Evolutionary conservation across 2,113 vertebrate genomes (phyloP).

Genomic region (Sorex araneus): DNA sequence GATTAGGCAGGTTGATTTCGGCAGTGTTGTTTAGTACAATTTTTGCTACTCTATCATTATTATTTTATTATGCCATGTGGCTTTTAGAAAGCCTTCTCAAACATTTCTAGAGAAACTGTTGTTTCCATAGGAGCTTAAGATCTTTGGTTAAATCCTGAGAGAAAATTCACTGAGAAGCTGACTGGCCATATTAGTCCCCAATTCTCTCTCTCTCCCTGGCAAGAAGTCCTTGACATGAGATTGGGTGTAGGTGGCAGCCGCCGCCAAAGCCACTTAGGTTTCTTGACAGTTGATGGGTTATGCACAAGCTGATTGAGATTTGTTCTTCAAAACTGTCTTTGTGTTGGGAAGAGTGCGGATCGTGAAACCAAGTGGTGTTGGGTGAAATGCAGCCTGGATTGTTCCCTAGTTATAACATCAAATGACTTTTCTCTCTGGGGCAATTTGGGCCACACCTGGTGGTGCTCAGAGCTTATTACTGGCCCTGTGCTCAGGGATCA

Average conservation of each 20-base stretch:
- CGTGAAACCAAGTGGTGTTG: not conserved
- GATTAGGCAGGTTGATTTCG: constrained; percentile 31
- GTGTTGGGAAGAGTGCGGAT: not conserved
- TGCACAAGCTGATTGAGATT: not conserved
- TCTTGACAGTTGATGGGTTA: not conserved
- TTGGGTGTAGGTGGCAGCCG: not conserved
- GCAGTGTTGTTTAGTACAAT: not conserved
- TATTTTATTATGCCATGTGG: constrained; percentile 2
- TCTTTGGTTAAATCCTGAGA: constrained; percentile 2
- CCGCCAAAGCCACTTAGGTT: not conserved
- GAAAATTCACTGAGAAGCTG: not conserved
- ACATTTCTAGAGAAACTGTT: constrained; percentile 40
- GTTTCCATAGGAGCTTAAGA: not conserved
- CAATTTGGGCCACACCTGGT: no score
- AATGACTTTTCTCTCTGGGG: no score
- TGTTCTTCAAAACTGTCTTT: constrained; percentile 36
- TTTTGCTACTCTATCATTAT: not conserved
- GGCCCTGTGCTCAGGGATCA: no score
- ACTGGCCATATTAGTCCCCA: not conserved
- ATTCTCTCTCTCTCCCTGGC: not conserved
- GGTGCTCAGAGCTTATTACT: no score
- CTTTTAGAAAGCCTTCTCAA: constrained; percentile 45
- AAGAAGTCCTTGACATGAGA: not conserved
- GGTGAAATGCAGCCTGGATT: not conserved
- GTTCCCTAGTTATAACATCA: no score